A percentile compares a stretch with the other conserved stretches of the same genome.
Evolutionary conservation across 2,113 vertebrate species (phyloP).

Genomic region (Bubalus kerabau): DNA sequence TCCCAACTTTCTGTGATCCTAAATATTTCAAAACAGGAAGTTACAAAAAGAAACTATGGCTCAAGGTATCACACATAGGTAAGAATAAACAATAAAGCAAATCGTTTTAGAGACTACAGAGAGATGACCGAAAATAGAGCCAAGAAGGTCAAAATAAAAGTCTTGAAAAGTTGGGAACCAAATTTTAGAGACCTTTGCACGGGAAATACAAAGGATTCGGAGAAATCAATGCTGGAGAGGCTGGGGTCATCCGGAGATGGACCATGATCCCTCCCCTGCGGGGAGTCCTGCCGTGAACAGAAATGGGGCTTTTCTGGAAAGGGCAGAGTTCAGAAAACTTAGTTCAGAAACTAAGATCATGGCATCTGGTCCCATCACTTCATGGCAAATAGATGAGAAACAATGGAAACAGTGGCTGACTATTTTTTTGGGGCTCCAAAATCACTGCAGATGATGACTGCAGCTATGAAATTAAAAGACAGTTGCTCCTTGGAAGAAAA

Average conservation of each 20-base stretch:
- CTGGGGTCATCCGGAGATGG: not conserved
- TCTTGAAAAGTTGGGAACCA: not conserved
- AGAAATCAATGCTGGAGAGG: not conserved
- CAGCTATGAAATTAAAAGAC: not conserved
- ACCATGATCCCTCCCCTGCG: rapidly evolving
- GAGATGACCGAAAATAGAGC: not conserved
- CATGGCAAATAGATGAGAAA: not conserved
- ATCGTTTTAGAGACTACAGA: not conserved
- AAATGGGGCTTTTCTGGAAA: not conserved
- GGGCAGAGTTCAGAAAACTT: not conserved
- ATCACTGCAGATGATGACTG: not conserved
- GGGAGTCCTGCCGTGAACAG: rapidly evolving
- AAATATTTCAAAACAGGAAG: not conserved
- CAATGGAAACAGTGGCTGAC: not conserved
- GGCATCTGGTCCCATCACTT: not conserved
- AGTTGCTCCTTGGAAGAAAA: not conserved
- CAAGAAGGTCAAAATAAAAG: not conserved
- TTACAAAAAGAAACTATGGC: not conserved
- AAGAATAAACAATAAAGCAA: not conserved
- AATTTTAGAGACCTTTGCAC: not conserved
- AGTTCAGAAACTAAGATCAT: not conserved
- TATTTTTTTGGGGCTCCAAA: not conserved
- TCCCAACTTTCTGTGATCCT: not conserved
- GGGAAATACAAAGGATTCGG: not conserved
- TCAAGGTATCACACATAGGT: not conserved